These are phyloP conservation scores for Onthophagus taurus DNA, from an alignment of 1,140 invertebrate species.

Conservation along the genomic window DNA sequence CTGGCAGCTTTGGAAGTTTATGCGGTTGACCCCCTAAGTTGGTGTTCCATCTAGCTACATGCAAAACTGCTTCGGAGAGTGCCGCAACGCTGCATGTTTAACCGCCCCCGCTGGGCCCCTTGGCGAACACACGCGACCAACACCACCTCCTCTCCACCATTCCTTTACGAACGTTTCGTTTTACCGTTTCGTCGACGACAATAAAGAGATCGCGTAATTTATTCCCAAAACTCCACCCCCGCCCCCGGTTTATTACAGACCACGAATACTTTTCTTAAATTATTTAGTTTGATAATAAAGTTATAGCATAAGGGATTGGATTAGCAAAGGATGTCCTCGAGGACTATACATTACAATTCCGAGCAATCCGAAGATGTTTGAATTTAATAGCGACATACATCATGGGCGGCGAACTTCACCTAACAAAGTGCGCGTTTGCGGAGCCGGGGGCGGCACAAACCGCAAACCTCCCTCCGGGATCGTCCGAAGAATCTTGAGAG, in stretches of 20 bases:
- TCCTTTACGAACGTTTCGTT: too few species aligned
- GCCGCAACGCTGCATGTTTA: too few species aligned
- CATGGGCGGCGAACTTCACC: constrained; percentile 35
- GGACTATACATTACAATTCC: constrained; percentile 38
- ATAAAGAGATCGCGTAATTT: too few species aligned
- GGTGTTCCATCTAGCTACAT: constrained; percentile 32
- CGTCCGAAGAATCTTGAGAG: constrained; percentile 22
- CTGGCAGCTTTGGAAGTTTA: constrained; percentile 37
- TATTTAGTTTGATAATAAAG: too few species aligned
- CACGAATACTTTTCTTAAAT: too few species aligned
- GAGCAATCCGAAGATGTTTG: constrained; percentile 39
- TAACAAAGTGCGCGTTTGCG: constrained; percentile 34
- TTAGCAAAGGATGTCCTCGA: constrained; percentile 20
- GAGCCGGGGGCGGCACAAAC: constrained; percentile 20
- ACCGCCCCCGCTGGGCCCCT: too few species aligned
- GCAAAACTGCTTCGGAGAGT: constrained; percentile 35
- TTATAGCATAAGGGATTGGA: too few species aligned
- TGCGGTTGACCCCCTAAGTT: constrained; percentile 38
- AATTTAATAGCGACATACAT: constrained; percentile 39
- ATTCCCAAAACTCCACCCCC: too few species aligned
- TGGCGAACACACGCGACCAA: too few species aligned
- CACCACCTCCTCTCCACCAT: too few species aligned
- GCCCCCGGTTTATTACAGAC: too few species aligned
- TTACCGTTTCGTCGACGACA: too few species aligned
- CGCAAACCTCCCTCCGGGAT: constrained; percentile 33